Conservation (phyloP, 2,113 vertebrate species). For the Aptenodytes forsteri region DNA sequence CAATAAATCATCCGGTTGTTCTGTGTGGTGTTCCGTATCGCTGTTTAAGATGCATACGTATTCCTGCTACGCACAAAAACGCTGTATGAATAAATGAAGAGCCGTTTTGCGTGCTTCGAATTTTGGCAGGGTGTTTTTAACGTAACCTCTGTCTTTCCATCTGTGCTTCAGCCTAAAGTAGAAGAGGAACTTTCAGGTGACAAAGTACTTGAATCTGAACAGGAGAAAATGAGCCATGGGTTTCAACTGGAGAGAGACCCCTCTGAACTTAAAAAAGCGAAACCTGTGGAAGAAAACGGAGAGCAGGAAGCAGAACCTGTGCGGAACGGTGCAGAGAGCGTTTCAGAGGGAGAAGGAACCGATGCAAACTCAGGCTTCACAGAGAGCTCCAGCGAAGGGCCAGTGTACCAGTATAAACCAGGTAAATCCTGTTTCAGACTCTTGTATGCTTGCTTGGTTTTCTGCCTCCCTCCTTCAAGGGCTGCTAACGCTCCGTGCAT, state of each 20-base stretch:
- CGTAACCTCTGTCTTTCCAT: background rate
- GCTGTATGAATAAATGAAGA: background rate
- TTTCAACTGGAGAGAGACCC: slow-evolving; percentile 68
- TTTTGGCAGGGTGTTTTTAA: background rate
- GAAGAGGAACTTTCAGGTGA: slow-evolving; percentile 76
- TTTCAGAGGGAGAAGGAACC: slow-evolving; percentile 83
- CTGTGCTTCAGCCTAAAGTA: slow-evolving; percentile 74
- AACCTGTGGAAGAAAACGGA: slow-evolving; percentile 84
- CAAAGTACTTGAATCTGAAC: slow-evolving; percentile 75
- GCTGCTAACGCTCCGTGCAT: accelerated
- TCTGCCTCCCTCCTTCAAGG: background rate
- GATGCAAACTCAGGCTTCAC: slow-evolving; percentile 74
- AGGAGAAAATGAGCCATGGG: slow-evolving; percentile 74
- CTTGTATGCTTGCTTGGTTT: accelerated
- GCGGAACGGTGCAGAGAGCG: slow-evolving; percentile 86
- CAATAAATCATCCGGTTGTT: background rate
- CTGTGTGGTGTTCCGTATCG: accelerated
- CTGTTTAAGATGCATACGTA: too few species aligned
- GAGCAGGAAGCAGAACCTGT: slow-evolving; percentile 84
- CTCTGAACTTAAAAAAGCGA: slow-evolving; percentile 50
- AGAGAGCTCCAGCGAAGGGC: slow-evolving; percentile 74
- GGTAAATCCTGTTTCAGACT: slow-evolving; percentile 69
- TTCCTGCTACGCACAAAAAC: background rate
- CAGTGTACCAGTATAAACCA: slow-evolving; percentile 76
- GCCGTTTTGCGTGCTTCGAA: accelerated